Base-by-base conservation (phyloP, 2,113 vertebrate genomes). In the Empidonax alnorum region DNA sequence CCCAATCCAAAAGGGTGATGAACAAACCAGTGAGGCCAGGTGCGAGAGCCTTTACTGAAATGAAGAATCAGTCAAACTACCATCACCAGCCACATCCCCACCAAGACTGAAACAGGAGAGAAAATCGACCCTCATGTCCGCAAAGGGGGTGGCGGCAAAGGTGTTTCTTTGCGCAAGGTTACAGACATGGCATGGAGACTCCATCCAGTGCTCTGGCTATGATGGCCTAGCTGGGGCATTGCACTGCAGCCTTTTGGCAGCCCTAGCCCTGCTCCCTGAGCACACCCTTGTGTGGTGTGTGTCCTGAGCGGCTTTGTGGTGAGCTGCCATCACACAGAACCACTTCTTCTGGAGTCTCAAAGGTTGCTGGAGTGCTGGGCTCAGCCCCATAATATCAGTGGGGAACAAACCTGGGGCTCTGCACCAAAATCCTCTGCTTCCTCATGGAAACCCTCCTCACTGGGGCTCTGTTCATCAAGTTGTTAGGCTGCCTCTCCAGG, bases 261-360 rank as follows among this genome's bases (percentile, higher is more conserved):
- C 23, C 65, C 30, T 61, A 25, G 50, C 35, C 50, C 28, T 24
- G 72, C 27, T 55, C 15, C 31, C 24, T 1, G 4, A 61, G 69
- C 35, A 7, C 22, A 16, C 23, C 23, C 20, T 49, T 61, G 24
- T 0, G 0, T 2, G 6, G 8, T 9, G 18, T 2, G 2, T 28
- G 28, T 24, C 10, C 30, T 50, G 73, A n/a, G 15, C 53, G 63
- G 30, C 46, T 65, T 35, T 65, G 46, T 0, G 1, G 46, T 5
- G 20, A 44, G 18, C 28, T 77, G 49, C 21, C 16, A 28, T 91
- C 5, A 1, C 6, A 17, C 61, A 69, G 59, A 59, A 66, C 41
- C 20, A 13, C 12, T 75, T 39, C 50, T 55, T 39, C 50, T 55
- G 11, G 52, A 62, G 24, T 27, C 16, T 74, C 21, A 58, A 30